phyloP scores from a whole-genome alignment of 2,888 invertebrate species.

The Trisateles emortualis region DNA sequence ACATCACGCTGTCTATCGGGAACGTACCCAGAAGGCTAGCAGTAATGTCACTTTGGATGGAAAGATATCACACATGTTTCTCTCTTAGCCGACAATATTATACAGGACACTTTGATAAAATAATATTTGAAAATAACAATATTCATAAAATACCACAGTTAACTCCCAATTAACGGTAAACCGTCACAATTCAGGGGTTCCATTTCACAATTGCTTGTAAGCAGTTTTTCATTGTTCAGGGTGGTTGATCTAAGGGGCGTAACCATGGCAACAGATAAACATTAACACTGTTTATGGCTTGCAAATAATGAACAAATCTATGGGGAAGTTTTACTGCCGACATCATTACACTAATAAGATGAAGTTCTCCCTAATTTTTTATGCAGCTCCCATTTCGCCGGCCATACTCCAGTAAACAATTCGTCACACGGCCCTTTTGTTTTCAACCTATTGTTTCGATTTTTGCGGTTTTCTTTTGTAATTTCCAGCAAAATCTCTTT shows the following conservation, averaged over 20 bases:
- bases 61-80: no score
- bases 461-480: conserved; percentile 70
- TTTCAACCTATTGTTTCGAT: conserved; percentile 67
- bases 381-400: conserved; percentile 30
- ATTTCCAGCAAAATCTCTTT: conserved; percentile 66
- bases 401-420: conserved; percentile 50
- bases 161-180: background rate
- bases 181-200: background rate
- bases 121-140: no score
- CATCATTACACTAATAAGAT: conserved; percentile 41
- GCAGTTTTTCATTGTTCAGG: background rate
- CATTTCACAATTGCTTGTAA: background rate
- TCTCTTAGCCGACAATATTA: no score
- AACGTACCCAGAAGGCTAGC: no score
- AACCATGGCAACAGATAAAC: conserved; percentile 11
- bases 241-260: background rate
- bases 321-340: conserved; percentile 22
- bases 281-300: conserved; percentile 24
- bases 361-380: conserved; percentile 34
- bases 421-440: conserved; percentile 62
- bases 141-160: background rate
- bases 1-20: no score
- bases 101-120: no score
- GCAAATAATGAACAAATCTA: conserved; percentile 19
- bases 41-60: no score